Percentiles rank a stretch among this genome's conserved stretches.
Evolutionary conservation across 2,888 invertebrate species (phyloP).

Genomic region (Pseudanteris insignis): DNA sequence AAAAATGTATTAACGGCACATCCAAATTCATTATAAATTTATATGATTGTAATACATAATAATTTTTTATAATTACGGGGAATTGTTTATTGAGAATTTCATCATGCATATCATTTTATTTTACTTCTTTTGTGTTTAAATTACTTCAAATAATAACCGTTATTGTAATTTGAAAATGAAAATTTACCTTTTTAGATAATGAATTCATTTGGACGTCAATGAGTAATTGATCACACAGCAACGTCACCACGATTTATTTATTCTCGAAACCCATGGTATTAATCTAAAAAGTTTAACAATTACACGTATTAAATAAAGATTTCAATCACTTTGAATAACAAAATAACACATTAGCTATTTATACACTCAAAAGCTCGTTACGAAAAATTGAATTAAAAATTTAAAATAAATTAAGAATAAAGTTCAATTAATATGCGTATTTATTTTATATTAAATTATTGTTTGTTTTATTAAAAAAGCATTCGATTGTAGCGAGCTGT

Average conservation of each 20-base stretch:
- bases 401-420: background rate
- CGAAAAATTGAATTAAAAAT: background rate
- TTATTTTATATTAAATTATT: too few relatives aligned
- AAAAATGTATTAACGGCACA: too few relatives aligned
- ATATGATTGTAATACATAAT: too few relatives aligned
- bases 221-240: conserved; percentile 11
- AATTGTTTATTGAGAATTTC: too few relatives aligned
- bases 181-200: conserved; percentile 27
- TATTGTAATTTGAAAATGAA: too few relatives aligned
- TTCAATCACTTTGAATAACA: background rate
- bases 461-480: too few relatives aligned
- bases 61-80: too few relatives aligned
- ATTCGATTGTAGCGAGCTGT: conserved; percentile 1
- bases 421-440: too few relatives aligned
- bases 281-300: conserved; percentile 6
- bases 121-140: too few relatives aligned
- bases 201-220: conserved; percentile 27
- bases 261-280: conserved; percentile 1
- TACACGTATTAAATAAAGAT: background rate
- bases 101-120: background rate
- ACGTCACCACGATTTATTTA: conserved; percentile 11
- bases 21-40: too few relatives aligned
- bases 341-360: background rate
- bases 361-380: conserved; percentile 4
- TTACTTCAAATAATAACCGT: too few relatives aligned